Evolutionary conservation across 1,140 invertebrate genomes (phyloP).

Genomic region (Aporrectodea caliginosa): DNA sequence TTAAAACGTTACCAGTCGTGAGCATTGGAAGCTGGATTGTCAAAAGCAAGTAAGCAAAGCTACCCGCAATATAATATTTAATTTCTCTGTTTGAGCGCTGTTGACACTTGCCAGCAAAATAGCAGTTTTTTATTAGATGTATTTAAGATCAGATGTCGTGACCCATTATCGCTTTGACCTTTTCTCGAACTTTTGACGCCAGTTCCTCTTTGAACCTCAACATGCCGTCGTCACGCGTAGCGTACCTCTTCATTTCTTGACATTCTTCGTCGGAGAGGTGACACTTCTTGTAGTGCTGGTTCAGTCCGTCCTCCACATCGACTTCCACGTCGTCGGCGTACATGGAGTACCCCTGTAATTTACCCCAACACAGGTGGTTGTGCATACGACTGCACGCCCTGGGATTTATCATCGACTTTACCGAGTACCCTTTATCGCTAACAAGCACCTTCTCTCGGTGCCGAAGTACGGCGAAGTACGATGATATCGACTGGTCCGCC

Average conservation of each 20-base stretch:
- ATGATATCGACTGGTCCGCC: constrained; percentile 11
- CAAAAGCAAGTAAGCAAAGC: no score
- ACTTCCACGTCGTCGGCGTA: neutral
- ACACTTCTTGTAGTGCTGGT: constrained; percentile 33
- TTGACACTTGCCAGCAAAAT: no score
- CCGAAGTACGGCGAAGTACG: constrained; percentile 10
- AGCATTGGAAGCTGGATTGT: no score
- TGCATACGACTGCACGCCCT: constrained; percentile 24
- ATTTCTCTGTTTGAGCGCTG: no score
- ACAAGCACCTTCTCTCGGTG: constrained; percentile 1
- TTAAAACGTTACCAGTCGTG: no score
- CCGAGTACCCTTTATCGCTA: constrained; percentile 10
- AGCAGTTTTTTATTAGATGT: no score
- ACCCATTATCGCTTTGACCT: neutral
- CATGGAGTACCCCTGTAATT: neutral
- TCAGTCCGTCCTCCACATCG: neutral
- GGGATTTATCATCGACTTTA: constrained; percentile 29
- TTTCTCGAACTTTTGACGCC: neutral
- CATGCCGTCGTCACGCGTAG: neutral
- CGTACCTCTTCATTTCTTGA: neutral
- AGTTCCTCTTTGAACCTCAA: neutral
- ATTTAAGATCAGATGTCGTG: no score
- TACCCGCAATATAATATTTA: no score
- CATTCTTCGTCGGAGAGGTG: constrained; percentile 18
- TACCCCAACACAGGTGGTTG: constrained; percentile 30